phyloP scores from a whole-genome alignment of 2,797 vertebrate genomes.

The Bradypodion ventrale region DNA sequence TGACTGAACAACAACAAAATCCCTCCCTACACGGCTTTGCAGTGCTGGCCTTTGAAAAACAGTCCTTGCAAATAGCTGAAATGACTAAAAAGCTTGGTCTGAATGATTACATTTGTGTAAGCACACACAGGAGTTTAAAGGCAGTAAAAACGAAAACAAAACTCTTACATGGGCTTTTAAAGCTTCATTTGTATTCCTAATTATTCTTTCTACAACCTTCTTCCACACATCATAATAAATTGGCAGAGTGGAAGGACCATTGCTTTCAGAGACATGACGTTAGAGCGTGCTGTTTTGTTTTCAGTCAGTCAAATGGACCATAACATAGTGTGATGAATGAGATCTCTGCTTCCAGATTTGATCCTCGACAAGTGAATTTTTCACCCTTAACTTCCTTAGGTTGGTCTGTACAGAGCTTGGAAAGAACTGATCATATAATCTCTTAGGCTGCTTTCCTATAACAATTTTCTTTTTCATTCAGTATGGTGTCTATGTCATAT shows the following conservation, averaged over 20 bases:
- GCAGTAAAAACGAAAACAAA: neutral
- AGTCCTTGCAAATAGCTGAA: neutral
- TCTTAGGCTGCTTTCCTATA: neutral
- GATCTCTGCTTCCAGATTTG: neutral
- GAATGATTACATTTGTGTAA: neutral
- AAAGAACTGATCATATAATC: neutral
- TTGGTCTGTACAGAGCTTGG: neutral
- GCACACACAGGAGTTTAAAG: neutral
- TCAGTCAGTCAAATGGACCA: slow-evolving; percentile 33
- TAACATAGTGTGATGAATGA: slow-evolving; percentile 45
- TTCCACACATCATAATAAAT: slow-evolving; percentile 38
- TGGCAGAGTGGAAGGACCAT: slow-evolving; percentile 60
- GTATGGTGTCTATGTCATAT: neutral
- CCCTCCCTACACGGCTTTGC: neutral
- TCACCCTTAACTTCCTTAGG: neutral
- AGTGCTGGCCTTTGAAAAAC: neutral
- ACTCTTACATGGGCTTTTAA: slow-evolving; percentile 18
- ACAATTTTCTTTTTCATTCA: neutral
- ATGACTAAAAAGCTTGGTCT: neutral
- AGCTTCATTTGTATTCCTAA: slow-evolving; percentile 67
- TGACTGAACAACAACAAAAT: too few species aligned
- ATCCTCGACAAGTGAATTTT: neutral
- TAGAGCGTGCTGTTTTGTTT: neutral
- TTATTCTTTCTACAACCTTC: slow-evolving; percentile 60
- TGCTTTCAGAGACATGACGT: slow-evolving; percentile 18